Base-by-base conservation (phyloP, 2,888 invertebrate species). In the Oscheius myriophilus region DNA sequence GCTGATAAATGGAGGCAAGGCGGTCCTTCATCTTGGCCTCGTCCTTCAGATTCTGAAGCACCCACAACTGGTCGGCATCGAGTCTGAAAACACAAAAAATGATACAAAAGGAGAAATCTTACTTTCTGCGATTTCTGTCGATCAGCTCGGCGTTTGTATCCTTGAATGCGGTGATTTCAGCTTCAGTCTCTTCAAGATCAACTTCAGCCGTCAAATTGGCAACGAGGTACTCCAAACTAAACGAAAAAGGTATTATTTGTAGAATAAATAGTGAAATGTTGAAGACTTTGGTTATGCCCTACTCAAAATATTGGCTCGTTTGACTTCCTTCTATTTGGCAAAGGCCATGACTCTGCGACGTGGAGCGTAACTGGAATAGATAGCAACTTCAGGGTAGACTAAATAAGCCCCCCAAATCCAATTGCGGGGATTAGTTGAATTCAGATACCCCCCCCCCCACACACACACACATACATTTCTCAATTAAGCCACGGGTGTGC, bases 61-160 rank as follows among this genome's bases (percentile, higher is more conserved):
- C 78, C 72, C 93, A 92, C 66, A 91, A 89, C 72, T 91, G 91
- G 58, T 93, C 89, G 73, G 93, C 82, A 59, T 82, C 81, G 45
- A 82, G 65, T n/a, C 83, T 80, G 58, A 71, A 68, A 14, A n/a
- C 51, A 39, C 33, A 52, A 53, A 25, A 16, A 23, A 7, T 18
- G 63, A 18, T 53, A 25, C 26, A 63, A 53, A 57, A 16, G 12
- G 2, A 6, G 33, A 11, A 23, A 12, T 41, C 51, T n/a, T 4
- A 73, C 75, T 69, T 72, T 77, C 87, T 77, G 16, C 82, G 77
- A 64, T 82, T 83, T 43, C 78, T 69, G 58, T 84, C 85, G 57
- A 86, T 86, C 49, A 66, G 25, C 52, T 86, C 85, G 11, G 73
- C 69, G 67, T 84, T 70, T 61, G 73, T 70, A 43, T 78, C 78